phyloP scores from a whole-genome alignment of 2,888 invertebrate species.

The Campoplex capitator region DNA sequence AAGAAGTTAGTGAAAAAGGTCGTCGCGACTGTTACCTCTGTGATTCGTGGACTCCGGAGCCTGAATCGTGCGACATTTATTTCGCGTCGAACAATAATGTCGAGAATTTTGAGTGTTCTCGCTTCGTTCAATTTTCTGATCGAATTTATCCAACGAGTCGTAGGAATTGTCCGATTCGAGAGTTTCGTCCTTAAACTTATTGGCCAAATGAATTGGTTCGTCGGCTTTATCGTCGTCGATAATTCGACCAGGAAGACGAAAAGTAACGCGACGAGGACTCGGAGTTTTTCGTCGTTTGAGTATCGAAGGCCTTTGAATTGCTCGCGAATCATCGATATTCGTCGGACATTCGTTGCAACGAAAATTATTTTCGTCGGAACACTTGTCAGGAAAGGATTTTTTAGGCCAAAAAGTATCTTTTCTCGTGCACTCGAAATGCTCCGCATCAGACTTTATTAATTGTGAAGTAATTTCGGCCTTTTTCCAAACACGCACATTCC shows the following conservation, averaged over 20 bases:
- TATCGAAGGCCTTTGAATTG: conserved; percentile 25
- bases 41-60: neutral
- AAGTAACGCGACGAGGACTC: conserved; percentile 65
- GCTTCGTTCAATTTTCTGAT: neutral
- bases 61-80: conserved; percentile 8
- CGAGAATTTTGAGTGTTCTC: neutral
- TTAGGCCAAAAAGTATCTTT: neutral
- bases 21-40: neutral
- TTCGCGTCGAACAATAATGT: conserved; percentile 9
- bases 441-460: neutral
- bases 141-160: neutral
- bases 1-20: neutral
- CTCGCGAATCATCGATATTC: neutral
- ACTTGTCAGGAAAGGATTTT: neutral
- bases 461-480: neutral
- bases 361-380: neutral
- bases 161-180: conserved; percentile 1
- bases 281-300: conserved; percentile 51
- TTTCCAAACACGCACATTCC: conserved; percentile 8
- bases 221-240: conserved; percentile 56
- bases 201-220: neutral
- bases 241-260: conserved; percentile 59
- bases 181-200: neutral
- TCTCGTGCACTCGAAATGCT: neutral
- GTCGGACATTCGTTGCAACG: neutral